Conservation (phyloP, 1,140 invertebrate species). For the Drosophila ogumai region DNA sequence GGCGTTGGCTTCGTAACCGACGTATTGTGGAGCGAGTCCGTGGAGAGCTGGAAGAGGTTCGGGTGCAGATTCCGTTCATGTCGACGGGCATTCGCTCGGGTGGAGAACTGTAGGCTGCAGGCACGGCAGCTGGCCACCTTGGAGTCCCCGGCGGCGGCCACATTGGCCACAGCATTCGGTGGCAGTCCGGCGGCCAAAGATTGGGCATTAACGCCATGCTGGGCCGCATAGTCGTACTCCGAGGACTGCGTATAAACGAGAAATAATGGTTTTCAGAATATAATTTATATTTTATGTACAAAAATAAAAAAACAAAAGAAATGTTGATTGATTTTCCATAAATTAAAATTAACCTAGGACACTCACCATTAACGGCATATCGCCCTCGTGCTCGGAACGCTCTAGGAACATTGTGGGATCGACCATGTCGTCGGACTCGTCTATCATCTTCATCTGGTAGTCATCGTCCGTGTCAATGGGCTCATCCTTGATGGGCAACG, state of each 20-base stretch:
- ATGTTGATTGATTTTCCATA: too few species aligned
- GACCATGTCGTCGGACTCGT: slow-evolving; percentile 83
- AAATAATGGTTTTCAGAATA: background rate
- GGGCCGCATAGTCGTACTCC: slow-evolving; percentile 71
- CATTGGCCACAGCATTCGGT: slow-evolving; percentile 66
- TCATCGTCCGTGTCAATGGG: slow-evolving; percentile 78
- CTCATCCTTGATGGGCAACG: slow-evolving; percentile 83
- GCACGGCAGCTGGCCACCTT: slow-evolving; percentile 81
- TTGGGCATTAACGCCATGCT: slow-evolving; percentile 69
- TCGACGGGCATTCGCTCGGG: slow-evolving; percentile 82
- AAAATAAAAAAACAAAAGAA: too few species aligned
- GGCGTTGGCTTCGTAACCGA: slow-evolving; percentile 78
- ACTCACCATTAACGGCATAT: slow-evolving; percentile 73
- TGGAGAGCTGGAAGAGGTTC: slow-evolving; percentile 79
- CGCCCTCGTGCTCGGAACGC: slow-evolving; percentile 77
- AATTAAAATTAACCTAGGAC: background rate
- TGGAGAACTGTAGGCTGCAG: slow-evolving; percentile 83
- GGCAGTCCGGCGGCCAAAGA: slow-evolving; percentile 55
- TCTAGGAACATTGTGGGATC: slow-evolving; percentile 83
- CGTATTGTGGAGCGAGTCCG: slow-evolving; percentile 74
- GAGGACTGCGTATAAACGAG: slow-evolving; percentile 38
- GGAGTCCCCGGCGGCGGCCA: slow-evolving; percentile 67
- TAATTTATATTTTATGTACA: too few species aligned
- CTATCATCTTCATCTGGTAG: slow-evolving; percentile 74
- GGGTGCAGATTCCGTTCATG: slow-evolving; percentile 84